Evolutionary conservation across 2,888 invertebrate genomes (phyloP).

Genomic region (Portevinia maculata): DNA sequence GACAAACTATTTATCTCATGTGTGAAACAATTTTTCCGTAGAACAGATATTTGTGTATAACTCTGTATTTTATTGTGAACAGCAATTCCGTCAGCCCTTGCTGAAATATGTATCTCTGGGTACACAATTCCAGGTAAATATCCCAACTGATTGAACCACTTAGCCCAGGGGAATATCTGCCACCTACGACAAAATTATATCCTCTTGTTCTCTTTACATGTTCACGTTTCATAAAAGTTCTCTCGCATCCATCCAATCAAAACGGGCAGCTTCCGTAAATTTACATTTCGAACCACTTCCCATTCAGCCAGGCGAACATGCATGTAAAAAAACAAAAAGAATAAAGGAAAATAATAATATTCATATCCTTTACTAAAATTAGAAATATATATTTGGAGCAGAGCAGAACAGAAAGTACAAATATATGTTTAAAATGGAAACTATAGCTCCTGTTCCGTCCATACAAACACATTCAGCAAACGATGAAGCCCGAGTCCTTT

Average conservation of each 20-base stretch:
- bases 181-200: constrained; percentile 12
- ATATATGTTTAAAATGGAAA: constrained; percentile 10
- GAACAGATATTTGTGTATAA: background rate
- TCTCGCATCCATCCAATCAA: constrained; percentile 34
- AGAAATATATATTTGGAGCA: constrained; percentile 37
- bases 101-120: background rate
- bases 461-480: constrained; percentile 1
- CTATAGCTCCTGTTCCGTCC: too few species aligned
- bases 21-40: too few species aligned
- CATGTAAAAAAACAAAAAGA: constrained; percentile 30
- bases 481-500: constrained; percentile 20
- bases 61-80: background rate
- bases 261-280: constrained; percentile 41
- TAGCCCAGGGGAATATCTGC: constrained; percentile 23
- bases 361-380: constrained; percentile 53
- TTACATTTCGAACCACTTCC: constrained; percentile 4
- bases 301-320: constrained; percentile 11
- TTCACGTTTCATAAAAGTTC: background rate
- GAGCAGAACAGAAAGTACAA: constrained; percentile 2
- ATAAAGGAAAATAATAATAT: constrained; percentile 7
- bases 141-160: constrained; percentile 39
- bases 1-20: too few species aligned
- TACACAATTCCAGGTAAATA: constrained; percentile 26
- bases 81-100: background rate
- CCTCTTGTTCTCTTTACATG: background rate